Conservation (phyloP, 1,140 invertebrate genomes). For the Bilobella aurantiaca region DNA sequence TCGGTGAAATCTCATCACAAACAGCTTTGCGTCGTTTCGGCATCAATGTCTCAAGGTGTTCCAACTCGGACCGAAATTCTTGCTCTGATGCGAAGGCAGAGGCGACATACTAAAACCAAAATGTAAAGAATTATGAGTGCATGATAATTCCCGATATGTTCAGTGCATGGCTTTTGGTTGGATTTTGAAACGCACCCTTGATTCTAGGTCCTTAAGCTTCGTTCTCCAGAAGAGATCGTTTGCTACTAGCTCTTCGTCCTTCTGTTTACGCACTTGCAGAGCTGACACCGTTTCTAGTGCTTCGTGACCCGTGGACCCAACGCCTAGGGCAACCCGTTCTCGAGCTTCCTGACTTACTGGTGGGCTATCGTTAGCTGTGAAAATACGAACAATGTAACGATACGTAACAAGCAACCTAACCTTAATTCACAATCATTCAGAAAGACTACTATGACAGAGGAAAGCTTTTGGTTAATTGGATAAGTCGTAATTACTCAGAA, state of each 20-base stretch:
- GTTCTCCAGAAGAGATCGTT: conserved; percentile 13
- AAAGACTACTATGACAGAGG: not conserved
- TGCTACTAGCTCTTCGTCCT: not conserved
- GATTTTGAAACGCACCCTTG: not conserved
- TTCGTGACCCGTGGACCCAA: not conserved
- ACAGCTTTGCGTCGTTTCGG: not conserved
- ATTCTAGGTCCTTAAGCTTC: not conserved
- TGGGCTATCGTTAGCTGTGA: not conserved
- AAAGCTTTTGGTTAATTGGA: not conserved
- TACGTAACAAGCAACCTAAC: not conserved
- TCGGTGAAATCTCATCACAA: not conserved
- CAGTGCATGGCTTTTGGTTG: not conserved
- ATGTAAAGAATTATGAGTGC: too few relatives aligned
- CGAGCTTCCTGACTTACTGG: not conserved
- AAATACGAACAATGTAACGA: not conserved
- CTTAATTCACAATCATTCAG: not conserved
- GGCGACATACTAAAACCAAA: not conserved
- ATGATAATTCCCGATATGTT: not conserved
- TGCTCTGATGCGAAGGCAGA: not conserved
- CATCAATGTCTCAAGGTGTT: not conserved
- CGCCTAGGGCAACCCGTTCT: conserved; percentile 2
- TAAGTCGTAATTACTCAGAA: not conserved
- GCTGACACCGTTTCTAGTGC: conserved; percentile 14
- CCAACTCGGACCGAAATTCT: conserved; percentile 6
- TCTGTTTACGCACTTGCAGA: conserved; percentile 6